phyloP scores from a whole-genome alignment of 2,113 vertebrate genomes.

The Buteo buteo region DNA sequence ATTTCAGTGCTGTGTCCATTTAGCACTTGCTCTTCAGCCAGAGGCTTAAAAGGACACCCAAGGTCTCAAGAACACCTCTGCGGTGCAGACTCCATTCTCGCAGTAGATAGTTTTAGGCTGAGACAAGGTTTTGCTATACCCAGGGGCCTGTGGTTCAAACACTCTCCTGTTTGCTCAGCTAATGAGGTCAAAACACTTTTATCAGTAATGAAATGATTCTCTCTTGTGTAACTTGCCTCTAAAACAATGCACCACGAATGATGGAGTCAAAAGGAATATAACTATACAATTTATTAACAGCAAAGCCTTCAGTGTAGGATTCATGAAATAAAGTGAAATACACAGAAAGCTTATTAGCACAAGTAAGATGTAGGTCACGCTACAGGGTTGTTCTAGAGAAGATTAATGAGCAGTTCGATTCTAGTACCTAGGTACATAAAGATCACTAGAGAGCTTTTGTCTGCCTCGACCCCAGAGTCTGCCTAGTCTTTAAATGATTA shows the following conservation, averaged over 20 bases:
- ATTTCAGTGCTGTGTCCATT: constrained; percentile 15
- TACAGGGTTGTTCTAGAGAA: constrained; percentile 36
- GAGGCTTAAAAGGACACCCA: constrained; percentile 42
- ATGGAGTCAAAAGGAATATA: constrained; percentile 3
- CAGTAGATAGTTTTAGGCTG: background rate
- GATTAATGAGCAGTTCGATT: constrained; percentile 44
- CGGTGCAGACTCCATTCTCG: background rate
- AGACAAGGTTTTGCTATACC: constrained; percentile 22
- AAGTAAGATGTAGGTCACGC: constrained; percentile 38
- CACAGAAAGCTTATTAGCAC: constrained; percentile 28
- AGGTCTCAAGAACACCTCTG: constrained; percentile 20
- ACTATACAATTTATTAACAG: background rate
- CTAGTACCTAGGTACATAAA: constrained; percentile 30
- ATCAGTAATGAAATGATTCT: constrained; percentile 29
- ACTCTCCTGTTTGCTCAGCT: constrained; percentile 32
- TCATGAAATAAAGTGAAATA: background rate
- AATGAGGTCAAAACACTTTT: constrained; percentile 56
- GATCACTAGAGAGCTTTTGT: constrained; percentile 50
- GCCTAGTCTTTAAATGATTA: constrained; percentile 8
- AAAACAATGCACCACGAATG: constrained; percentile 13
- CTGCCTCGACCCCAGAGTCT: background rate
- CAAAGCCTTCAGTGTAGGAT: background rate
- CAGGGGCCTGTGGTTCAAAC: constrained; percentile 11
- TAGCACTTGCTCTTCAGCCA: constrained; percentile 29
- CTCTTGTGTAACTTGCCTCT: background rate